Evolutionary conservation across 2,888 invertebrate species (phyloP).

Genomic region (Cryptocephalus moraei): DNA sequence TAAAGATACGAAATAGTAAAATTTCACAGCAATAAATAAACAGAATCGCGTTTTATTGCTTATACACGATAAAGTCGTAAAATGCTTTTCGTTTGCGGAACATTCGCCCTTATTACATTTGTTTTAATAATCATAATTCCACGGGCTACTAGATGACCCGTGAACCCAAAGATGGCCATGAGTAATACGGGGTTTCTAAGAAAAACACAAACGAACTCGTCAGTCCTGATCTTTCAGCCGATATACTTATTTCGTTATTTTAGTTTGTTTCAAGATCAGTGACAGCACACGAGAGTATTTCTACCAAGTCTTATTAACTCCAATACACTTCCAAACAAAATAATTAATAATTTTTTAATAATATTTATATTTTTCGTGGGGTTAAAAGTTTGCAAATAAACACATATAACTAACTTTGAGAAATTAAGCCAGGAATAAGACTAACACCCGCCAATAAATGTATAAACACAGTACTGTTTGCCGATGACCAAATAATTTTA

Average conservation of each 20-base stretch:
- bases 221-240: conserved; percentile 16
- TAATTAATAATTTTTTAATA: no score
- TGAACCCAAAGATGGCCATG: conserved; percentile 19
- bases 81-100: conserved; percentile 6
- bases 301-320: no score
- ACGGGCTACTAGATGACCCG: conserved; percentile 17
- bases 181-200: conserved; percentile 13
- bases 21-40: conserved; percentile 16
- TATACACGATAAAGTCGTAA: conserved; percentile 16
- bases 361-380: no score
- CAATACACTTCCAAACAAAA: no score
- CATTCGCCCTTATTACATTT: conserved; percentile 20
- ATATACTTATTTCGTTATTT: conserved; percentile 1
- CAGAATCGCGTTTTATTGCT: conserved; percentile 17
- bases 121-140: conserved; percentile 21
- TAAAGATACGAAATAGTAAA: conserved; percentile 14
- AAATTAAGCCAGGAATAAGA: no score
- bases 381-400: no score
- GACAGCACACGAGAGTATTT: background rate
- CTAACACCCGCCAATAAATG: no score
- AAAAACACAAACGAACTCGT: conserved; percentile 16
- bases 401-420: no score
- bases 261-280: background rate
- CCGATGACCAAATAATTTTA: no score
- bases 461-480: no score